phyloP scores from a whole-genome alignment of 30 jellyfish, hydroid and myxozoan species.

The Clytia hemisphaerica region DNA sequence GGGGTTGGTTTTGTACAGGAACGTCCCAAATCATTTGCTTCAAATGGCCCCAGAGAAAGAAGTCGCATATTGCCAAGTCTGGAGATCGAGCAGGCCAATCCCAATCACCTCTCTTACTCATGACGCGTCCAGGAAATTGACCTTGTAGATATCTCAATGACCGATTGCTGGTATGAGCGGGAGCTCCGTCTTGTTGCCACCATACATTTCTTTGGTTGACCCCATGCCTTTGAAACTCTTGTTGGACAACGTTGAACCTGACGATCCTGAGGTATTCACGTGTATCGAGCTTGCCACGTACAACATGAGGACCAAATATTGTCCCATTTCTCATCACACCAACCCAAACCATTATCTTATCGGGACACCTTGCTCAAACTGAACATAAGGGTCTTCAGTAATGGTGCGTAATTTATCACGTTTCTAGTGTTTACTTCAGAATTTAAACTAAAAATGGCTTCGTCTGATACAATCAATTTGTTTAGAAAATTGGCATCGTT shows the following conservation, averaged over 20 bases:
- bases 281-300: not conserved
- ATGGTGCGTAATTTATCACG: too few relatives aligned
- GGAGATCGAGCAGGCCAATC: not conserved
- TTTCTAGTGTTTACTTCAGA: too few relatives aligned
- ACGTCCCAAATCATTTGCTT: not conserved
- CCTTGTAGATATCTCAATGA: not conserved
- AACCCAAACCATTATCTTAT: conserved; percentile 2
- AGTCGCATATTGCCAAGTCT: too few relatives aligned
- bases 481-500: too few relatives aligned
- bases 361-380: conserved; percentile 9
- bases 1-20: not conserved
- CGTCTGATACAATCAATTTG: too few relatives aligned
- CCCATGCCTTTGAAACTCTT: not conserved
- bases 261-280: not conserved
- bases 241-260: not conserved
- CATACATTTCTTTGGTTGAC: not conserved
- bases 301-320: conserved; percentile 2
- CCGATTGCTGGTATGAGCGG: not conserved
- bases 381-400: too few relatives aligned
- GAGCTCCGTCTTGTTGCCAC: conserved; percentile 19
- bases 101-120: not conserved
- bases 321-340: not conserved
- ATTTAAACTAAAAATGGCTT: too few relatives aligned
- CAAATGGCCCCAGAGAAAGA: too few relatives aligned
- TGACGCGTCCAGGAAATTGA: not conserved